Conservation (phyloP, 2,113 vertebrate genomes). For the Patagioenas fasciata region DNA sequence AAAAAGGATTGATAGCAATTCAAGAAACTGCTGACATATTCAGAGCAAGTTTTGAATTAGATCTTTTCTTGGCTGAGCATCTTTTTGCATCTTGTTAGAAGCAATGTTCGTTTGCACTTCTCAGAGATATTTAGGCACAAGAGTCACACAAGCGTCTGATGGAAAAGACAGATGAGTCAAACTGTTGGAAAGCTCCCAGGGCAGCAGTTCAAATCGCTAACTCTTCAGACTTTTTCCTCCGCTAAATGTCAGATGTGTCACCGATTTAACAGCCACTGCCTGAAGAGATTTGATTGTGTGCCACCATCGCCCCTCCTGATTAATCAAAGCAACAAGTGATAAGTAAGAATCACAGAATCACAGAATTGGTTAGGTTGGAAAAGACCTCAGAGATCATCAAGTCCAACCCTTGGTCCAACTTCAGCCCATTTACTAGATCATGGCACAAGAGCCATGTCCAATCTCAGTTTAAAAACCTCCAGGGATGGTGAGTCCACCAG, state of each 20-base stretch:
- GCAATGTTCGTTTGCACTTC: not conserved
- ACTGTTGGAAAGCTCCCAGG: constrained; percentile 25
- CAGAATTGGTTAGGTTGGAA: too few species aligned
- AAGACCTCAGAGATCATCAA: too few species aligned
- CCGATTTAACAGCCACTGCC: not conserved
- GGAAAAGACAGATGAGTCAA: constrained; percentile 50
- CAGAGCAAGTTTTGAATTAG: constrained; percentile 50
- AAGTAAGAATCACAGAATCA: too few species aligned
- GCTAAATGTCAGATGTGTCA: constrained; percentile 29
- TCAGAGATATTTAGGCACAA: not conserved
- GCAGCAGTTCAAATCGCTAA: constrained; percentile 1
- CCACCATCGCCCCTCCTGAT: not conserved
- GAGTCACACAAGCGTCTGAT: constrained; percentile 12
- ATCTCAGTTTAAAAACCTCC: too few species aligned
- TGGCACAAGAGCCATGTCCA: too few species aligned
- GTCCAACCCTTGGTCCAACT: too few species aligned
- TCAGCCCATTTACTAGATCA: too few species aligned
- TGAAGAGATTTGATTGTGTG: constrained; percentile 1
- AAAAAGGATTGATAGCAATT: constrained; percentile 69
- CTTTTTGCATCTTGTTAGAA: constrained; percentile 17
- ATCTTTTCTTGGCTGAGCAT: not conserved
- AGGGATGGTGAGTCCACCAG: too few species aligned
- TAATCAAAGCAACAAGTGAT: not conserved
- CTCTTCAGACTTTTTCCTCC: not conserved
- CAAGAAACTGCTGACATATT: constrained; percentile 73